Conservation (phyloP, 53 echinoderm and acorn worm species). For the Holothuria scabra region DNA sequence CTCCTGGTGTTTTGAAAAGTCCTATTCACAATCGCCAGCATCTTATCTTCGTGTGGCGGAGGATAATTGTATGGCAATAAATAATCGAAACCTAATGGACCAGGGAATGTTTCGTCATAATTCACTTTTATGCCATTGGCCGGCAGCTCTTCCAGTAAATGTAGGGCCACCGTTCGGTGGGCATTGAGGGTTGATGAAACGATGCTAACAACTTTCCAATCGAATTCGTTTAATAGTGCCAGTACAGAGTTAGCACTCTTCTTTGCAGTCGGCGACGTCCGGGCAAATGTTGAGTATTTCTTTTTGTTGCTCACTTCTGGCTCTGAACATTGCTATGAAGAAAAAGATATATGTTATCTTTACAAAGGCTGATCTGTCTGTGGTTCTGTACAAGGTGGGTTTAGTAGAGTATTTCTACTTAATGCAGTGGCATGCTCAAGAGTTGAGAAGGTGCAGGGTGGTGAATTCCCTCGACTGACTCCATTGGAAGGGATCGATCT, state of each 20-base stretch:
- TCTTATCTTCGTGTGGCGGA: background rate
- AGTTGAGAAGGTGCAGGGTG: too few relatives aligned
- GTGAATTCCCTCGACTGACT: too few relatives aligned
- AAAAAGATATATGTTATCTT: too few relatives aligned
- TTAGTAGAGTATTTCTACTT: too few relatives aligned
- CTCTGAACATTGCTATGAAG: constrained; percentile 73
- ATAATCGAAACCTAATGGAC: constrained; percentile 43
- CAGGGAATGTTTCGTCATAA: constrained; percentile 47
- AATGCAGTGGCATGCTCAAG: too few relatives aligned
- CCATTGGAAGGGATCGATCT: too few relatives aligned
- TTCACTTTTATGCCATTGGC: constrained; percentile 57
- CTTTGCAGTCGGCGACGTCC: constrained; percentile 79
- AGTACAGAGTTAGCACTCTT: constrained; percentile 78
- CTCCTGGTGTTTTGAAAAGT: constrained; percentile 79
- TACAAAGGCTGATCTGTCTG: too few relatives aligned
- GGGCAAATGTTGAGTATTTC: constrained; percentile 81
- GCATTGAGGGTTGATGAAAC: constrained; percentile 45
- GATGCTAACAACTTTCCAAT: constrained; percentile 82
- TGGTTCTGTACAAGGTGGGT: too few relatives aligned
- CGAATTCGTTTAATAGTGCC: constrained; percentile 73
- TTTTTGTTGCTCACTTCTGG: constrained; percentile 83
- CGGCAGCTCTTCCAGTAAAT: constrained; percentile 58
- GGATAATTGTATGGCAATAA: too few relatives aligned
- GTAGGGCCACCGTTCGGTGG: constrained; percentile 2
- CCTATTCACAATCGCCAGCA: constrained; percentile 62